Evolutionary conservation across 2,888 invertebrate genomes (phyloP), one percentile per base, ranked within the genome.

Genomic region (Falcaria lacertinaria): DNA sequence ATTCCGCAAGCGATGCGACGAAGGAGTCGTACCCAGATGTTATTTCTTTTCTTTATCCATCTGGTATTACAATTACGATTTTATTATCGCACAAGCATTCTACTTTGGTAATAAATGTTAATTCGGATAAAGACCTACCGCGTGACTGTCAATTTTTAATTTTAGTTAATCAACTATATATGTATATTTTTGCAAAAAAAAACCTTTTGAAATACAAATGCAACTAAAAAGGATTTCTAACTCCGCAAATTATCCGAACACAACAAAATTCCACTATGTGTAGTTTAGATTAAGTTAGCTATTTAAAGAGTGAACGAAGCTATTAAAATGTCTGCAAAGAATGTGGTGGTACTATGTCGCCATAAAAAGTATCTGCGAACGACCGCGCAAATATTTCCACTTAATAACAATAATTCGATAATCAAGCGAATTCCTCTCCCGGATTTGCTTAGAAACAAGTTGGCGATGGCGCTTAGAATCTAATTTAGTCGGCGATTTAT

Each of bases 401-500:
- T 15, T 22, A 36, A 37, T 28, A 28, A 28, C 28, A 28, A 28
- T 11, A 28, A 28, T 28, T 28, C 11, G 28, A 11, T 28, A 28
- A 28, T 11, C 22, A 19, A 22, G 22, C 1, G 7, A 37, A 15
- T 37, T 8, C 8, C 37, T 7, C 1, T 37, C 47, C 68, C 64
- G 67, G 67, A 67, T 64, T 74, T 53, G 54, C 60, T 54, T 55
- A 60, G 51, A 63, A 53, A 56, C 65, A 72, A 73, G 72, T 71
- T 68, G 6, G 19, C 1, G n/a, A n/a, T n/a, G 64, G 60, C 64
- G 63, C 60, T 63, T 67, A 64, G 69, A 75, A 64, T 69, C 71
- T 60, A 68, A 75, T 75, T 70, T 66, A 63, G 61, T 60, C 64
- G 57, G 61, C 62, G 64, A 71, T 74, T 69, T 75, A 72, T 74